A percentile compares a stretch with the other conserved stretches of the same genome.
Conservation (phyloP, 2,113 vertebrate species). For the Empidonax traillii region DNA sequence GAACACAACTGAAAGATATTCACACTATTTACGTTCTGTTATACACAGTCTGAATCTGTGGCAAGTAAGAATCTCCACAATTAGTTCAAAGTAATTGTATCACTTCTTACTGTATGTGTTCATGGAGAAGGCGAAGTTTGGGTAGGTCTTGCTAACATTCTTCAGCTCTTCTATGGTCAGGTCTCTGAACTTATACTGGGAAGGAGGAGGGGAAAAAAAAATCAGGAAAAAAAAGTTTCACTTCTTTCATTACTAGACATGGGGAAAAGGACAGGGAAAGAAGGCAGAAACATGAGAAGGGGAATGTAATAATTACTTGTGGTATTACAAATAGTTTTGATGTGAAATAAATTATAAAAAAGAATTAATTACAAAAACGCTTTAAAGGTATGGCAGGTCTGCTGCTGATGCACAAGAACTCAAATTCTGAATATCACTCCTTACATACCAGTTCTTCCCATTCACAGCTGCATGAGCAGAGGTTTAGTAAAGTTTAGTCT, state of each 20-base stretch:
- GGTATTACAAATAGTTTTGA: not conserved
- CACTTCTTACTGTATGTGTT: slow-evolving; percentile 78
- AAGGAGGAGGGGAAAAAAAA: not conserved
- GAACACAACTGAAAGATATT: not conserved
- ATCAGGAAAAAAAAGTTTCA: not conserved
- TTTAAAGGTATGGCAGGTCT: not conserved
- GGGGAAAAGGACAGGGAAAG: not conserved
- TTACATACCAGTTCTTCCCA: not conserved
- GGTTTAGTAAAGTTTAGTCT: not conserved
- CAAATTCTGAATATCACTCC: not conserved
- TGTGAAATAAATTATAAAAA: not conserved
- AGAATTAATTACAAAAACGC: not conserved
- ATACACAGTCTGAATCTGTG: not conserved
- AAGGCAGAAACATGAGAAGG: not conserved
- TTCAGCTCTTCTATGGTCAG: slow-evolving; percentile 80
- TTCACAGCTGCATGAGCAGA: not conserved
- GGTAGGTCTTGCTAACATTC: slow-evolving; percentile 68
- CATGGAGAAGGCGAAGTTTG: slow-evolving; percentile 76
- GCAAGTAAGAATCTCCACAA: not conserved
- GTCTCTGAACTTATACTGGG: slow-evolving; percentile 82
- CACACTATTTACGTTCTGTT: not conserved
- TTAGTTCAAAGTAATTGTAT: not conserved
- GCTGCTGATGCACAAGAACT: not conserved
- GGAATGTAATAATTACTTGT: not conserved
- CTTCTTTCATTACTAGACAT: not conserved